Evolutionary conservation across 2,113 vertebrate species (phyloP).

Genomic region (Pitta sordida): DNA sequence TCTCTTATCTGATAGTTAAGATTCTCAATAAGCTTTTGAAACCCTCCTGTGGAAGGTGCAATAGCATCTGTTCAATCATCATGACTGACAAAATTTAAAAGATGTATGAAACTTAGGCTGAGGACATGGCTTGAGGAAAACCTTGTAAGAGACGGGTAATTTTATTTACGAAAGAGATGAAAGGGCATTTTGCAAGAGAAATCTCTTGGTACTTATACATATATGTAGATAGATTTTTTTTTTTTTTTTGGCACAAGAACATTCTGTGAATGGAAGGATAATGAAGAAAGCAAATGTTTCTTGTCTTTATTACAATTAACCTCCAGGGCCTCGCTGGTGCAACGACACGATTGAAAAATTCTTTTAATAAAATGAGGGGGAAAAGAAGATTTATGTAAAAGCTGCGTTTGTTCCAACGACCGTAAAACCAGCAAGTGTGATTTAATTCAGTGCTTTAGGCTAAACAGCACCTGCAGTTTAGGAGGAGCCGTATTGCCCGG

Average conservation of each 20-base stretch:
- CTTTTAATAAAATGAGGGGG: background rate
- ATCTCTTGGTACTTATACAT: background rate
- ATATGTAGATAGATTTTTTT: no score
- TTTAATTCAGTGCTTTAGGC: background rate
- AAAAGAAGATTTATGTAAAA: background rate
- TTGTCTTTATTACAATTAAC: background rate
- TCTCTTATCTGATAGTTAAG: conserved; percentile 1
- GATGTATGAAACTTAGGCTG: background rate
- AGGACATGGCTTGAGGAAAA: background rate
- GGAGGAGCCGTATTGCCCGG: accelerated
- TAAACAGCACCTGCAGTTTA: background rate
- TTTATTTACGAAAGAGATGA: background rate
- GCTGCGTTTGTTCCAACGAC: background rate
- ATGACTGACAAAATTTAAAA: background rate
- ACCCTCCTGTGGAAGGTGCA: background rate
- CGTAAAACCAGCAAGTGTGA: background rate
- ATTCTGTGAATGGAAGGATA: background rate
- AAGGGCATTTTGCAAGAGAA: background rate
- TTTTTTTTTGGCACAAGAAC: background rate
- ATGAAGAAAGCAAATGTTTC: background rate
- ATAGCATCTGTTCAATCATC: background rate
- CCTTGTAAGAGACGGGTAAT: background rate
- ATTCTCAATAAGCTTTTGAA: background rate
- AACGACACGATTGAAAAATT: background rate
- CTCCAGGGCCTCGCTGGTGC: background rate